Conservation (phyloP, 2,113 vertebrate genomes). For the Ceyx margarethae region DNA sequence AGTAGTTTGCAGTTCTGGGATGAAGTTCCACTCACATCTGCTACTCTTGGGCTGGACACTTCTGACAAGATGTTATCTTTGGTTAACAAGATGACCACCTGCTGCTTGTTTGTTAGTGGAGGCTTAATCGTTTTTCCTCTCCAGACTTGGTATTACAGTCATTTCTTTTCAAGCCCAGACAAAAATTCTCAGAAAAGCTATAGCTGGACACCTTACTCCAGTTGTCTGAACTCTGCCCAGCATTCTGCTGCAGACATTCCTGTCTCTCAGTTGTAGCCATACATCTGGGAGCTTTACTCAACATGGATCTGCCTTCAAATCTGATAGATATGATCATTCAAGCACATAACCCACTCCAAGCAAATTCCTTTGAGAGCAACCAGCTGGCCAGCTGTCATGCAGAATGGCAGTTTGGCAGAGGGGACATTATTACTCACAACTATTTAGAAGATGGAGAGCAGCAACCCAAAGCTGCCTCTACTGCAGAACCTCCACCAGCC, state of each 20-base stretch:
- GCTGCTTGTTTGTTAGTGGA: neutral
- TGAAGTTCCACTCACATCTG: neutral
- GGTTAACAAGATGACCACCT: neutral
- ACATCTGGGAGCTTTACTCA: neutral
- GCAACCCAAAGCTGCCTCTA: neutral
- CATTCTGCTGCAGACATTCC: neutral
- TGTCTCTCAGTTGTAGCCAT: neutral
- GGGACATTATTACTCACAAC: neutral
- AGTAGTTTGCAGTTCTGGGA: neutral
- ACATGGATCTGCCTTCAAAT: neutral
- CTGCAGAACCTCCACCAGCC: neutral
- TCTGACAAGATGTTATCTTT: neutral
- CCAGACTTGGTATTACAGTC: neutral
- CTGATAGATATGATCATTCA: neutral
- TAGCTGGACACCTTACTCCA: neutral
- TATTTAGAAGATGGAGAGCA: neutral
- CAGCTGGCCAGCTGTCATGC: neutral
- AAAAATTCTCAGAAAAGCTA: neutral
- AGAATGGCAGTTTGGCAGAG: neutral
- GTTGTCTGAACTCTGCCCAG: neutral
- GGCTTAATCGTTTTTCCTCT: neutral
- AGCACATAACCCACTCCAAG: neutral
- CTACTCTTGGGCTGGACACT: neutral
- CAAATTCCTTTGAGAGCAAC: neutral
- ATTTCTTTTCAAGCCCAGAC: neutral